Evolutionary conservation across 2,888 invertebrate genomes (phyloP).

Genomic region (Falcaria lacertinaria): DNA sequence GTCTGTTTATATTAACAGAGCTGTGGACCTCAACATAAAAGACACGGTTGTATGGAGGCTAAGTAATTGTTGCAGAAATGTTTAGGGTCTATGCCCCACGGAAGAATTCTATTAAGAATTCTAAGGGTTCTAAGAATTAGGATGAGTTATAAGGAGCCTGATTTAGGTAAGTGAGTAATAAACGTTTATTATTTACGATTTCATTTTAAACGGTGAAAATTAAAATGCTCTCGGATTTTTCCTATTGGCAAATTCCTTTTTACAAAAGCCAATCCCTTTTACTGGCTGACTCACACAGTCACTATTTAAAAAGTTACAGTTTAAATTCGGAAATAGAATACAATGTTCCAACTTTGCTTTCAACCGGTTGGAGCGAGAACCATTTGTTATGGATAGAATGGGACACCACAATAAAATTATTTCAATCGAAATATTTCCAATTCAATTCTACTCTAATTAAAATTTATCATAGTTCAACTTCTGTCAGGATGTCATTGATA

Average conservation of each 20-base stretch:
- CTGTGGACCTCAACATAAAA: too few species aligned
- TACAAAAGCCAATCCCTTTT: slow-evolving; percentile 6
- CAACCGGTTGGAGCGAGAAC: slow-evolving; percentile 46
- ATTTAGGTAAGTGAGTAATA: too few species aligned
- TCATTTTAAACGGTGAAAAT: too few species aligned
- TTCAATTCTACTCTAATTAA: slow-evolving; percentile 54
- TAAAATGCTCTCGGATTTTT: too few species aligned
- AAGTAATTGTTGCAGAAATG: too few species aligned
- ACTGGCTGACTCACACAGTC: slow-evolving; percentile 13
- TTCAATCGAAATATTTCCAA: slow-evolving; percentile 45
- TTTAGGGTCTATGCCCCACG: too few species aligned
- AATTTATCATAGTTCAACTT: slow-evolving; percentile 36
- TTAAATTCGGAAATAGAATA: slow-evolving; percentile 55
- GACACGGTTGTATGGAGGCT: too few species aligned
- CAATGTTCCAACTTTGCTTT: slow-evolving; percentile 64
- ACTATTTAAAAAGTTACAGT: slow-evolving; percentile 39
- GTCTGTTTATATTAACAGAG: too few species aligned
- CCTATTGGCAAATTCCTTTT: slow-evolving; percentile 9
- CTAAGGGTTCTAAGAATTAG: too few species aligned
- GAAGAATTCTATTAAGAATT: too few species aligned
- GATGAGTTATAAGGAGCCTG: too few species aligned
- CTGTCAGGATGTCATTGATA: slow-evolving; percentile 18
- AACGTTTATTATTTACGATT: too few species aligned
- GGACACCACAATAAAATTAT: slow-evolving; percentile 51
- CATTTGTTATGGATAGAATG: slow-evolving; percentile 51